phyloP scores from a whole-genome alignment of 2,113 vertebrate genomes.

The Tyto alba region DNA sequence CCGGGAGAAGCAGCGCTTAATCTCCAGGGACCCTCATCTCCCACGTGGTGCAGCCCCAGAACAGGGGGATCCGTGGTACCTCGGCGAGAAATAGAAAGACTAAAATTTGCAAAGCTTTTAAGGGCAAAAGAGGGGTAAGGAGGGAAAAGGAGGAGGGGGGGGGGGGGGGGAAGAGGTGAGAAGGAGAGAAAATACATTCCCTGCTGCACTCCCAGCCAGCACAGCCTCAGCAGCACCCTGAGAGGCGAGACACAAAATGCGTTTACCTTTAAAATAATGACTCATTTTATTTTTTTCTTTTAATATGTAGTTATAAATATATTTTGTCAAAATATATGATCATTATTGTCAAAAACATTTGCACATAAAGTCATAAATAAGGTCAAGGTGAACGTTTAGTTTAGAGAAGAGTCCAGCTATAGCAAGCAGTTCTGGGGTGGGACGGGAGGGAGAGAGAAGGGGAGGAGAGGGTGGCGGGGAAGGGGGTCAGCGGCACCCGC shows the following conservation, averaged over 20 bases:
- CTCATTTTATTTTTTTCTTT: slow-evolving; percentile 92
- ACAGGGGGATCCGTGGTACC: not conserved
- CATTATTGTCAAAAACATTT: slow-evolving; percentile 95
- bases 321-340: slow-evolving; percentile 99
- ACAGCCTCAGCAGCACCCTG: slow-evolving; percentile 73
- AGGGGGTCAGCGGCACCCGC: slow-evolving; percentile 87
- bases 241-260: slow-evolving; percentile 71
- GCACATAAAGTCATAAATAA: slow-evolving; percentile 99
- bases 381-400: slow-evolving; percentile 82
- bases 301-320: slow-evolving; percentile 99
- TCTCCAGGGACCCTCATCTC: slow-evolving; percentile 44
- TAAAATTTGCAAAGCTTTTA: not conserved
- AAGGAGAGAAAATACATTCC: slow-evolving; percentile 44
- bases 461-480: not conserved
- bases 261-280: slow-evolving; percentile 96
- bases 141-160: not conserved
- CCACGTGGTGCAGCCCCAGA: slow-evolving; percentile 15
- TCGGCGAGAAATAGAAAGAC: slow-evolving; percentile 40
- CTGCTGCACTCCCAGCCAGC: slow-evolving; percentile 77
- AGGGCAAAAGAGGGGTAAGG: not conserved
- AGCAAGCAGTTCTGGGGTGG: slow-evolving; percentile 44
- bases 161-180: not conserved
- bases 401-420: slow-evolving; percentile 59
- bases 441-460: not conserved
- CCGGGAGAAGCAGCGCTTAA: not conserved